Evolutionary conservation across 1,140 invertebrate species (phyloP).

Genomic region (Sycophaga agraensis): DNA sequence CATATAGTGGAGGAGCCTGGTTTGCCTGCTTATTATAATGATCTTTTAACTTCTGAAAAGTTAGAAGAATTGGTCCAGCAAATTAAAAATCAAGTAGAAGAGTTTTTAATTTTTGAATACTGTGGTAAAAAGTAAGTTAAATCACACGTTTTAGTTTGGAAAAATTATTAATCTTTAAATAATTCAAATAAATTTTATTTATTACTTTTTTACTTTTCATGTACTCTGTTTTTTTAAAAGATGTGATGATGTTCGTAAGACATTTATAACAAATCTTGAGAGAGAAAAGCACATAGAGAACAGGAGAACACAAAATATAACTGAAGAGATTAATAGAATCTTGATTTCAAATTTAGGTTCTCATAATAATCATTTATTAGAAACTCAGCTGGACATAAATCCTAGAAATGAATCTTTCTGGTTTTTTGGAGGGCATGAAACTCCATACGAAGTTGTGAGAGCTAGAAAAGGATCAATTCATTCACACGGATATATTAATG

Average conservation of each 20-base stretch:
- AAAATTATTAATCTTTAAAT: no score
- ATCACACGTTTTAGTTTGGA: no score
- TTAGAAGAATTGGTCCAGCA: conserved; percentile 53
- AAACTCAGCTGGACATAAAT: conserved; percentile 70
- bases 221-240: not conserved
- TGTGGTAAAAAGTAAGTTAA: conserved; percentile 58
- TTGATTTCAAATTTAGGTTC: conserved; percentile 61
- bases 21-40: conserved; percentile 61
- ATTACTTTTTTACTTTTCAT: not conserved
- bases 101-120: conserved; percentile 63
- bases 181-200: conserved; percentile 14
- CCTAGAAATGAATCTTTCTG: conserved; percentile 80
- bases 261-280: conserved; percentile 48
- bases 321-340: conserved; percentile 70
- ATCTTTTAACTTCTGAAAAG: conserved; percentile 42
- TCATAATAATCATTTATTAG: conserved; percentile 63
- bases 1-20: conserved; percentile 59
- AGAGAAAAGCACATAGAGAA: conserved; percentile 35
- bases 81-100: conserved; percentile 62
- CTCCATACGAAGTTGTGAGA: conserved; percentile 53
- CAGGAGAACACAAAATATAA: conserved; percentile 56
- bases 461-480: conserved; percentile 41
- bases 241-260: conserved; percentile 8
- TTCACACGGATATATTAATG: conserved; percentile 44
- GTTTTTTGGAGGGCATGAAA: conserved; percentile 70